Conservation (phyloP, 2,888 invertebrate species). For the Eupithecia subfuscata region DNA sequence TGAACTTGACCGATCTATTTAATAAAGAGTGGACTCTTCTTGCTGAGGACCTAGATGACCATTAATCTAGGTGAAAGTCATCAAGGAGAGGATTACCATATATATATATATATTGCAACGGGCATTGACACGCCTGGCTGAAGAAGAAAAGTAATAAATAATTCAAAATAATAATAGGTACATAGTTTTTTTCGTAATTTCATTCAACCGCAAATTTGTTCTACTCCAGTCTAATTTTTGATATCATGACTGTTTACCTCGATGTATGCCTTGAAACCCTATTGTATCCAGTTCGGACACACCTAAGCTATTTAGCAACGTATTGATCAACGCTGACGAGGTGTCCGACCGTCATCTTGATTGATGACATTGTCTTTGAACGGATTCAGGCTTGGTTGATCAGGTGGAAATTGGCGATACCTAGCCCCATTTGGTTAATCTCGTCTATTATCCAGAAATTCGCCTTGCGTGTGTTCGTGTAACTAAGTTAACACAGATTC, state of each 20-base stretch:
- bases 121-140: neutral
- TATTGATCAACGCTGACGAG: constrained; percentile 10
- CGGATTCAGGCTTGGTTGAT: constrained; percentile 11
- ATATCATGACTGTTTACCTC: neutral
- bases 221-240: neutral
- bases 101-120: too few relatives aligned
- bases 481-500: neutral
- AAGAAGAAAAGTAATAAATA: neutral
- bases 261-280: neutral
- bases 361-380: constrained; percentile 16
- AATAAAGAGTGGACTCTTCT: neutral
- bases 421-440: neutral
- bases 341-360: constrained; percentile 3
- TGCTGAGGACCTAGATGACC: neutral
- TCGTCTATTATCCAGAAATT: constrained; percentile 1
- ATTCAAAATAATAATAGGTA: neutral
- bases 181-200: neutral
- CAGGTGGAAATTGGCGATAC: constrained; percentile 6
- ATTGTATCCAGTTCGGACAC: neutral
- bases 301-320: constrained; percentile 1
- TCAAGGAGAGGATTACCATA: neutral
- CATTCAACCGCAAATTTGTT: neutral
- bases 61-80: too few relatives aligned
- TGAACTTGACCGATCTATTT: neutral
- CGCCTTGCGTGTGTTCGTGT: neutral